Evolutionary conservation across 2,113 vertebrate species (phyloP).

Genomic region (Cephalopterus ornatus): DNA sequence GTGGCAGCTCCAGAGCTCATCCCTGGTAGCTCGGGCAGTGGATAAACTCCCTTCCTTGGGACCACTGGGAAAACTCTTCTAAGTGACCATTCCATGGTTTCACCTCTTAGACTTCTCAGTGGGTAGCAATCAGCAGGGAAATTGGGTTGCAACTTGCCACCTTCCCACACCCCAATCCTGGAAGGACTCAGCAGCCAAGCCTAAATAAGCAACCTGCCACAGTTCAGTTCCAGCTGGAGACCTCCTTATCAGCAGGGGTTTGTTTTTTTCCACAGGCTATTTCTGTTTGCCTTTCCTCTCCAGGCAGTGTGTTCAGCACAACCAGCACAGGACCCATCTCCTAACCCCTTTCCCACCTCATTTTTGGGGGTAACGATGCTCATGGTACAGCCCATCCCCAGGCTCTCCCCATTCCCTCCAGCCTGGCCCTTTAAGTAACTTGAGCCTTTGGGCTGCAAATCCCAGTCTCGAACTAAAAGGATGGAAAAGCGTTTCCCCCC

Average conservation of each 20-base stretch:
- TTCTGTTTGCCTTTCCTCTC: neutral
- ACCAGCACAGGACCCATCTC: neutral
- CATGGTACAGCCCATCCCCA: fast-evolving
- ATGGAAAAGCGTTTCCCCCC: neutral
- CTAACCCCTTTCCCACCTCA: fast-evolving
- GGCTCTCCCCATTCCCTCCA: neutral
- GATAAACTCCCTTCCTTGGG: neutral
- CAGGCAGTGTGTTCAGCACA: neutral
- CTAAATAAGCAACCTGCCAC: neutral
- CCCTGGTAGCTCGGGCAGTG: neutral
- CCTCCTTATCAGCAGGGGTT: neutral
- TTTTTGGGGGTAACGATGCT: fast-evolving
- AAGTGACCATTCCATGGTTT: neutral
- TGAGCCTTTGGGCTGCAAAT: neutral
- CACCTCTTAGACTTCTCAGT: fast-evolving
- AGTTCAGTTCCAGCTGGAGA: neutral
- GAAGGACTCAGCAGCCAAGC: neutral
- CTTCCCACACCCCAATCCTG: neutral
- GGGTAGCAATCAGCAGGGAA: neutral
- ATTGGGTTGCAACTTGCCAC: neutral
- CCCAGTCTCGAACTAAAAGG: neutral
- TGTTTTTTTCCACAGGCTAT: neutral
- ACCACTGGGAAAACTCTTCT: neutral
- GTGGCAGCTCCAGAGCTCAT: neutral
- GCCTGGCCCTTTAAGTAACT: slow-evolving; percentile 24